Evolutionary conservation across 37 sponge, comb jelly and placozoan species (phyloP).

Genomic region (Chondrilla cf. caribensis): DNA sequence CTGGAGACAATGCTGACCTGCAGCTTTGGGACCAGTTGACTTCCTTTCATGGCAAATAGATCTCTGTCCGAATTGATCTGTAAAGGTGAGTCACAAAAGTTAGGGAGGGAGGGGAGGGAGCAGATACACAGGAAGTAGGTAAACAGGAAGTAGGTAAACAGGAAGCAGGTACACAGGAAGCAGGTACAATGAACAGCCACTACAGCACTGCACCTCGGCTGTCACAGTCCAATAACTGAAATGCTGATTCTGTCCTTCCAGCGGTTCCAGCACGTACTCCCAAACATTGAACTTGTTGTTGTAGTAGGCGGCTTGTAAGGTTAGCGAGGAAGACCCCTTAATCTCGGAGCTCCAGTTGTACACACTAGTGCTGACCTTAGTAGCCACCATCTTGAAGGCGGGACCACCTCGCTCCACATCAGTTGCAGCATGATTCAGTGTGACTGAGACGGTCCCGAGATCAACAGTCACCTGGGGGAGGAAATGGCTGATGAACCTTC

Average conservation of each 20-base stretch:
- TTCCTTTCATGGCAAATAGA: not conserved
- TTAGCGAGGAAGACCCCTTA: not conserved
- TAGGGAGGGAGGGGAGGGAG: not conserved
- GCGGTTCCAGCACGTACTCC: conserved; percentile 73
- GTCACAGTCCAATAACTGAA: not conserved
- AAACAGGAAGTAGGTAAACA: not conserved
- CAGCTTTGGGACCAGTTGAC: conserved; percentile 22
- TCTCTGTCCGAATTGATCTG: not conserved
- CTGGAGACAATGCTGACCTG: conserved; percentile 20
- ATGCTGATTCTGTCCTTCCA: not conserved
- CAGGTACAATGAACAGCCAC: not conserved
- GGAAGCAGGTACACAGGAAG: too few species aligned
- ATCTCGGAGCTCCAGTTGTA: conserved; percentile 13
- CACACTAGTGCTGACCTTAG: not conserved
- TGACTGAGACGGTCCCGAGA: not conserved
- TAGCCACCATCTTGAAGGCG: not conserved
- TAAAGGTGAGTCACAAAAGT: too few species aligned
- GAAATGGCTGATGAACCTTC: not conserved
- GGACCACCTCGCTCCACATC: not conserved
- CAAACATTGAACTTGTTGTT: conserved; percentile 36
- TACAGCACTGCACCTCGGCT: not conserved
- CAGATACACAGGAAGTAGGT: not conserved
- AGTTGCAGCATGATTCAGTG: not conserved
- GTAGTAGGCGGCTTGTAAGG: conserved; percentile 49
- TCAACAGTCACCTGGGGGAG: not conserved